phyloP scores from a whole-genome alignment of 1,140 invertebrate species.

The Popillia japonica region DNA sequence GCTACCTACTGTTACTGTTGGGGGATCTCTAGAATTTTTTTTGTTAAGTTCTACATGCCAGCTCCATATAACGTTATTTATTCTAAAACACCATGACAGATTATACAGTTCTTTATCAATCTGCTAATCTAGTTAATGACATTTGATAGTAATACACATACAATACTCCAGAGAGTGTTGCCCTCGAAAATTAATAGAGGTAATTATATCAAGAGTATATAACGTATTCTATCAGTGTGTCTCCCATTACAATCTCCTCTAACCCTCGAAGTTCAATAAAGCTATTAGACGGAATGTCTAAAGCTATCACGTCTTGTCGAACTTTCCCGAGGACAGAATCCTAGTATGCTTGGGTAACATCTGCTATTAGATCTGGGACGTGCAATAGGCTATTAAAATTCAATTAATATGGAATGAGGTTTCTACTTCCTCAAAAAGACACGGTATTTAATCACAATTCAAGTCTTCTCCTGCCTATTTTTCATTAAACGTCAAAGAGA shows the following conservation, averaged over 20 bases:
- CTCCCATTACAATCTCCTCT: neutral
- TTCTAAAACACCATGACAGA: too few species aligned
- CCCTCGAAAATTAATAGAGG: neutral
- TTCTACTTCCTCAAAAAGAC: too few species aligned
- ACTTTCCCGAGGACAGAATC: neutral
- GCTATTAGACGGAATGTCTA: neutral
- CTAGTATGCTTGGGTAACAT: neutral
- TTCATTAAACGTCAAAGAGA: too few species aligned
- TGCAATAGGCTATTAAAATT: constrained; percentile 11
- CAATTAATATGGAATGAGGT: neutral
- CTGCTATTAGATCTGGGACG: neutral
- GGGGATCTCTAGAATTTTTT: too few species aligned
- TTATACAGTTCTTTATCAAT: too few species aligned
- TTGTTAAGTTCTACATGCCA: too few species aligned
- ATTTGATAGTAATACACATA: too few species aligned
- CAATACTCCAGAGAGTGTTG: too few species aligned
- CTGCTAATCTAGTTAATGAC: too few species aligned
- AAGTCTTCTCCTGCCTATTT: neutral
- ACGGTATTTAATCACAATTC: neutral
- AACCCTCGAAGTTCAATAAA: constrained; percentile 9
- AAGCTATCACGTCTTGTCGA: constrained; percentile 8
- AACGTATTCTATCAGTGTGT: neutral
- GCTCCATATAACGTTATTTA: too few species aligned
- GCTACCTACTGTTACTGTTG: too few species aligned
- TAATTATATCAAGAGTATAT: neutral